Conservation (phyloP, 1,140 invertebrate species). For the Pantala flavescens region DNA sequence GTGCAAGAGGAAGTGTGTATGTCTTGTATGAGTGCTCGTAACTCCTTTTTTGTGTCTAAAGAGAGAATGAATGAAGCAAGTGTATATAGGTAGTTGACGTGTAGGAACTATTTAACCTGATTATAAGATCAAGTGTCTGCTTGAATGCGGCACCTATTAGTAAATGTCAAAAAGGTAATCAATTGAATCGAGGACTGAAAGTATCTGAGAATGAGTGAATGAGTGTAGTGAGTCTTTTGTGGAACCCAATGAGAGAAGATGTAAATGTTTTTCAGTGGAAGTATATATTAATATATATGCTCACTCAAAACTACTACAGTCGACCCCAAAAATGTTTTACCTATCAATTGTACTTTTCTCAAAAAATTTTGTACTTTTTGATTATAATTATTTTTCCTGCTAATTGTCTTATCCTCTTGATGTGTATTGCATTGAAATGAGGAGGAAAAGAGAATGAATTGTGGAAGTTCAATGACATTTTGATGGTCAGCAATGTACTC, state of each 20-base stretch:
- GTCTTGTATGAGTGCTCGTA: background rate
- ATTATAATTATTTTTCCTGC: background rate
- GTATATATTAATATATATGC: background rate
- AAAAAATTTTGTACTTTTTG: background rate
- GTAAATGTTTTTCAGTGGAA: background rate
- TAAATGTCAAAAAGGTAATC: background rate
- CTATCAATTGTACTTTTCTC: background rate
- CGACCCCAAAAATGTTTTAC: background rate
- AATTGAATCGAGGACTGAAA: background rate
- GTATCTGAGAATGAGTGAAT: conserved; percentile 2
- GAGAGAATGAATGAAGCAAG: background rate
- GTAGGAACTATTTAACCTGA: conserved; percentile 6
- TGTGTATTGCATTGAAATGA: background rate
- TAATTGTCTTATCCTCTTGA: background rate
- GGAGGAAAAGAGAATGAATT: background rate
- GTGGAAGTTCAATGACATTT: background rate
- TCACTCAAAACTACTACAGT: conserved; percentile 4
- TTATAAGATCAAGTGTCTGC: background rate
- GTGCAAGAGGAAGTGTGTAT: background rate
- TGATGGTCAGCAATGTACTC: background rate
- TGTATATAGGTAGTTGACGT: conserved; percentile 6
- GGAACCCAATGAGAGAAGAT: background rate
- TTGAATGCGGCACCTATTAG: background rate
- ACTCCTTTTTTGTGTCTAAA: background rate
- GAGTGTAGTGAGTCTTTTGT: conserved; percentile 3